phyloP scores from a whole-genome alignment of 2,797 vertebrate genomes.

The Salmo trutta region DNA sequence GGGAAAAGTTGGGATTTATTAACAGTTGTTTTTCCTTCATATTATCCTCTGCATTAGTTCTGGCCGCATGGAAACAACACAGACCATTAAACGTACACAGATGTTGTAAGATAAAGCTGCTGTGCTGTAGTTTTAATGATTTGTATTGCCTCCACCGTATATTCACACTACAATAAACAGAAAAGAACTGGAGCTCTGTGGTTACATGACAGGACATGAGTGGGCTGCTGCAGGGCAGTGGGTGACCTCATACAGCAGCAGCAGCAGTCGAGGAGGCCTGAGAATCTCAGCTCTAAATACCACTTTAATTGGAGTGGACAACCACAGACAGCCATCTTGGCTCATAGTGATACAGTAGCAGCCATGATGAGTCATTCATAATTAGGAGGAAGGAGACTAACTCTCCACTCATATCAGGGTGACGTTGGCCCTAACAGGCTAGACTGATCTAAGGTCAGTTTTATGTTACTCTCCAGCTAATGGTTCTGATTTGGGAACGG shows the following conservation, averaged over 20 bases:
- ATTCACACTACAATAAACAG: neutral
- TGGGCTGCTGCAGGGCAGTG: neutral
- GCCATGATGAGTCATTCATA: neutral
- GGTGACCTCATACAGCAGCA: neutral
- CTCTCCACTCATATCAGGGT: too few species aligned
- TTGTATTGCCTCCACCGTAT: neutral
- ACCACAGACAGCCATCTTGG: neutral
- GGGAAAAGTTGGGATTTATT: slow-evolving; percentile 6
- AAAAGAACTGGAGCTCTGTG: neutral
- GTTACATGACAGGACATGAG: neutral
- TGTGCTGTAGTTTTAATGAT: neutral
- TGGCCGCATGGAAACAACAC: neutral
- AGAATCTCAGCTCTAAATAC: neutral
- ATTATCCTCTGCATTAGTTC: neutral
- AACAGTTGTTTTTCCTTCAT: neutral
- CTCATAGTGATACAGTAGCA: neutral
- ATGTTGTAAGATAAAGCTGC: neutral
- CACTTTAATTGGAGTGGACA: neutral
- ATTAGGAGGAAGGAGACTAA: too few species aligned
- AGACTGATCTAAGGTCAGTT: neutral
- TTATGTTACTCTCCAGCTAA: neutral
- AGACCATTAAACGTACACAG: neutral
- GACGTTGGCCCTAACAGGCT: neutral
- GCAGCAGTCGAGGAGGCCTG: neutral
- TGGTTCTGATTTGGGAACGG: neutral